Evolutionary conservation across 2,113 vertebrate species (phyloP).

Genomic region (Centropus bengalensis): DNA sequence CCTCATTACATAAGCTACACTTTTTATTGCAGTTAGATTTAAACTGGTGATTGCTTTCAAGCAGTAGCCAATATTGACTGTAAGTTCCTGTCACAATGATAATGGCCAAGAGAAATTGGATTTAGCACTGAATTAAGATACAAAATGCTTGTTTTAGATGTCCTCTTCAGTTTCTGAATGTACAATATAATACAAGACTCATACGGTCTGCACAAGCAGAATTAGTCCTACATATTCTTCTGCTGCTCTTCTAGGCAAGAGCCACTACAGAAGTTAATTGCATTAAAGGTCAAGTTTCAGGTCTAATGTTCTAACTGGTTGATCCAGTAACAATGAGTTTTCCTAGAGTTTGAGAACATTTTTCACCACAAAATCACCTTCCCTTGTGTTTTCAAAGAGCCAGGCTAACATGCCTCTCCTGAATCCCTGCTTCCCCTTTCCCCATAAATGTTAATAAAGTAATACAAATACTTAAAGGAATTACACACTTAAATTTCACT

Average conservation of each 20-base stretch:
- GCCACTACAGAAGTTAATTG: neutral
- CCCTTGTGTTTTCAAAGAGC: neutral
- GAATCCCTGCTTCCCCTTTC: neutral
- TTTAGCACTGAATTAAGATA: neutral
- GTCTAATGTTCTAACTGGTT: neutral
- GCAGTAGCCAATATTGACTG: neutral
- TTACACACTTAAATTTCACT: neutral
- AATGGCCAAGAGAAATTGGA: neutral
- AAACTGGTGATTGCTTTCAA: neutral
- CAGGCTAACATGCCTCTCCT: neutral
- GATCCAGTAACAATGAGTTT: neutral
- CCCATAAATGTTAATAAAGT: neutral
- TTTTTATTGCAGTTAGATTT: neutral
- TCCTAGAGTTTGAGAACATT: neutral
- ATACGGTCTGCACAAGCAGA: neutral
- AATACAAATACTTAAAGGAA: neutral
- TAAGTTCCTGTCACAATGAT: neutral
- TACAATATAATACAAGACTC: neutral
- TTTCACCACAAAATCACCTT: neutral
- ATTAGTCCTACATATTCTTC: neutral
- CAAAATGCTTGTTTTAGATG: neutral
- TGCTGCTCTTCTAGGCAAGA: neutral
- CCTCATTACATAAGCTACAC: neutral
- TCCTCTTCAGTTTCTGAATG: neutral
- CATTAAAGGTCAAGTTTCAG: neutral